These are phyloP conservation scores for Pocillopora verrucosa DNA, from an alignment of 64 coral and sea anemone species.

Conservation along the genomic window DNA sequence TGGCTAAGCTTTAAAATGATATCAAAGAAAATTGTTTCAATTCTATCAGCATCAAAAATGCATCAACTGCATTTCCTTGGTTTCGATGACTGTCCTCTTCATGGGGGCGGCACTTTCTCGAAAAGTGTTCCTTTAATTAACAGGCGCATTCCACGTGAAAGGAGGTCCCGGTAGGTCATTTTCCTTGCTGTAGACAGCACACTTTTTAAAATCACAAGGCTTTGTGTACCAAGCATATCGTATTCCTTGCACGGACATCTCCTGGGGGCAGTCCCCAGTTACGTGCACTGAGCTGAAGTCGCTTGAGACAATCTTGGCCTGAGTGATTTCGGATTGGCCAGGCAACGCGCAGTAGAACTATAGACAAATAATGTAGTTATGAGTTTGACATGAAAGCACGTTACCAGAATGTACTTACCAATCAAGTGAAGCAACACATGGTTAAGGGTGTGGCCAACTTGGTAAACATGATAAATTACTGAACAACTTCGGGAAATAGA, in stretches of 20 bases:
- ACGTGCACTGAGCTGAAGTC: constrained; percentile 50
- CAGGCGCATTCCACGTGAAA: constrained; percentile 71
- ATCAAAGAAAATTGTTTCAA: too few relatives aligned
- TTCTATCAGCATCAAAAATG: too few relatives aligned
- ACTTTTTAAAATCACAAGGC: constrained; percentile 87
- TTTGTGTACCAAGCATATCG: constrained; percentile 82
- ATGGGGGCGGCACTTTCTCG: too few relatives aligned
- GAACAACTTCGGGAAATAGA: too few relatives aligned
- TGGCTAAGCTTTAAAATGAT: too few relatives aligned
- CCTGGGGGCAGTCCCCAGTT: constrained; percentile 25
- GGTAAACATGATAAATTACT: too few relatives aligned
- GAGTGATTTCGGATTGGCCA: constrained; percentile 19
- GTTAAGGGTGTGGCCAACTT: too few relatives aligned
- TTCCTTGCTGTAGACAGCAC: constrained; percentile 90
- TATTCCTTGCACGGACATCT: constrained; percentile 38
- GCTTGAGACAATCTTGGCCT: constrained; percentile 50
- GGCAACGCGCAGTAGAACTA: constrained; percentile 7
- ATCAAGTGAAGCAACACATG: too few relatives aligned
- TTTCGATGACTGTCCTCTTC: too few relatives aligned
- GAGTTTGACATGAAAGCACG: neutral
- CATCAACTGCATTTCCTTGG: too few relatives aligned
- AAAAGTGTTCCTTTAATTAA: neutral
- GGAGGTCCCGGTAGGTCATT: constrained; percentile 74
- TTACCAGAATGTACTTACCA: too few relatives aligned
- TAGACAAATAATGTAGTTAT: neutral